Evolutionary conservation across 2,113 vertebrate species (phyloP).

Genomic region (Hippolais icterina): DNA sequence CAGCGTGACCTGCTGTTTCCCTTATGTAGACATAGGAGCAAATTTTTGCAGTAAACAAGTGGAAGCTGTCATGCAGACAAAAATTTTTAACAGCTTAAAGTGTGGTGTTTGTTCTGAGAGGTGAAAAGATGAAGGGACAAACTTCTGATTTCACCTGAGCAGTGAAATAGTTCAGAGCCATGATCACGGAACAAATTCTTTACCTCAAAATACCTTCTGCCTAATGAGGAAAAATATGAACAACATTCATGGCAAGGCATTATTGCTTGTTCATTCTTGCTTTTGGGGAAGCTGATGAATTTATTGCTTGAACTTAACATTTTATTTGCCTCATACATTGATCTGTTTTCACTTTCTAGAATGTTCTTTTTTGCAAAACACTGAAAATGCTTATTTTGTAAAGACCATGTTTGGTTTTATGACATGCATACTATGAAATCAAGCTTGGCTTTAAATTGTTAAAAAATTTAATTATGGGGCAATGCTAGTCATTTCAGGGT

Average conservation of each 20-base stretch:
- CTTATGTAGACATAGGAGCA: background rate
- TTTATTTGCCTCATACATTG: background rate
- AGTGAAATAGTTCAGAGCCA: background rate
- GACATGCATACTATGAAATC: background rate
- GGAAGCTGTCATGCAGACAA: background rate
- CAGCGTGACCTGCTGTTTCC: background rate
- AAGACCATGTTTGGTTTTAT: background rate
- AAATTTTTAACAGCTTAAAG: background rate
- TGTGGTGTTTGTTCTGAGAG: background rate
- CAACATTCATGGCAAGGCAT: background rate
- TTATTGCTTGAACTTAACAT: background rate
- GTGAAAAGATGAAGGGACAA: background rate
- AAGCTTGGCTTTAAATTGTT: background rate
- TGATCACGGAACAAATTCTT: background rate
- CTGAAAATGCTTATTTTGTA: accelerated
- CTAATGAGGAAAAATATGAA: background rate
- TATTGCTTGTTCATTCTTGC: background rate
- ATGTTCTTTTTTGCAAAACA: background rate
- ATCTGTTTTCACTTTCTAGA: background rate
- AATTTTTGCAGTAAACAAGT: background rate
- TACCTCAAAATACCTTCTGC: background rate
- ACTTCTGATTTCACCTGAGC: background rate
- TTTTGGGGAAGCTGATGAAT: background rate
- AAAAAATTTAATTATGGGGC: background rate
- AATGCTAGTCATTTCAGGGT: background rate